A percentile compares a stretch with the other conserved stretches of the same genome.
Evolutionary conservation across 2,797 vertebrate species (phyloP).

Genomic region (Meda fulgida): DNA sequence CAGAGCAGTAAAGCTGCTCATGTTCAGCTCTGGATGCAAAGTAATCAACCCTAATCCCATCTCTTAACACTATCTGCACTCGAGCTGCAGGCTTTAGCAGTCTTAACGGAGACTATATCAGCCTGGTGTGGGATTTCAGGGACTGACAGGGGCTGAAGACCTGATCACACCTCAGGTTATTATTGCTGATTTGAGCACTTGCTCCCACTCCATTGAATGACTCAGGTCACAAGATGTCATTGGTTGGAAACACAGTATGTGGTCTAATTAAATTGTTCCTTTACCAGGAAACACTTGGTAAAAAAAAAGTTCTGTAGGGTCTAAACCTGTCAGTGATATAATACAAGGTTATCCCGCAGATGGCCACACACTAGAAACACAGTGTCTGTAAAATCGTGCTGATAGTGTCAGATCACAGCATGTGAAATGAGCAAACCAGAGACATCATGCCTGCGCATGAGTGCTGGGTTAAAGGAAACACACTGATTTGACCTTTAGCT

Average conservation of each 20-base stretch:
- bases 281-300: neutral
- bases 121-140: constrained; percentile 19
- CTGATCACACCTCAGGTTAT: constrained; percentile 37
- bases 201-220: constrained; percentile 1
- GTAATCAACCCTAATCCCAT: constrained; percentile 47
- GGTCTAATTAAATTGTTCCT: constrained; percentile 35
- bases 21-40: constrained; percentile 28
- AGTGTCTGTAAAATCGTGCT: constrained; percentile 11
- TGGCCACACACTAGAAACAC: constrained; percentile 3
- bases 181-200: neutral
- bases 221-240: constrained; percentile 17
- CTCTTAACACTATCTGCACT: constrained; percentile 38
- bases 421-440: constrained; percentile 7
- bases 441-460: constrained; percentile 13
- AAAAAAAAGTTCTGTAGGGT: neutral
- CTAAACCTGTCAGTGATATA: neutral
- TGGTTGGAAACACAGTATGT: constrained; percentile 3
- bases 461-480: constrained; percentile 15
- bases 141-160: constrained; percentile 12
- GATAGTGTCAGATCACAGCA: constrained; percentile 7
- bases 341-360: constrained; percentile 25
- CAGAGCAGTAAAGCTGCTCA: constrained; percentile 13
- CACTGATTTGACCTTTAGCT: constrained; percentile 28
- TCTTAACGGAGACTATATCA: constrained; percentile 41
- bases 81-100: constrained; percentile 32